Evolutionary conservation across 2,888 invertebrate species (phyloP), one percentile per base, ranked within the genome.

Genomic region (Heteromyza rotundicornis): DNA sequence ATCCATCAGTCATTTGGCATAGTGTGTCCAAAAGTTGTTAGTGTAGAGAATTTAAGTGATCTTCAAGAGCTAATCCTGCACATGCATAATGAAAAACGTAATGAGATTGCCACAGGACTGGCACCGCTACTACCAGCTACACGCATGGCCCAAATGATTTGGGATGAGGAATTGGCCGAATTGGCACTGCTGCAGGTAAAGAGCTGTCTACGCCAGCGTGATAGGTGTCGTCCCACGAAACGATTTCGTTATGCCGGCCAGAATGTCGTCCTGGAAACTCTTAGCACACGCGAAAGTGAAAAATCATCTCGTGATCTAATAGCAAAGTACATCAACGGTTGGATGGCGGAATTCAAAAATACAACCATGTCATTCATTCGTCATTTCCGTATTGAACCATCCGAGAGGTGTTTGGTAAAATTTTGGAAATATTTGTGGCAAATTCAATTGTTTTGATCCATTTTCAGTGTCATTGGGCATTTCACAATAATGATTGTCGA

Each of bases 71-170:
- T 22, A 1, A 63, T 64, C 17, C n/a, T 62, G 2, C 27, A 23
- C 2, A 40, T 49, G 8, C 68, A 72, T 56, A 76, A 76, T 51
- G n/a, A 58, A 5, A 54, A 72, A 16, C 68, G 76, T 1, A 75
- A 67, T 53, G 59, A 58, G n/a, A 65, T 76, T 36, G 76, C 76
- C 3, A 66, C 68, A 0, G 73, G 72, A 0, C 54, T 58, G 0
- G 67, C 66, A 2, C 17, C 32, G 2, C 59, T 73, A 54, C 63
- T 52, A 8, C 54, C 73, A 1, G 79, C 79, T 19, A 68, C 63
- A 7, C 70, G 73, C 40, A 79, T 79, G 80, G 75, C 73, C 40
- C 72, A 73, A 24, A 76, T 76, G 63, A 23, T 50, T 16, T 80
- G 80, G 80, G 64, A 65, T 56, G 59, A 66, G 2, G 75, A 78